Evolutionary conservation across 2,113 vertebrate genomes (phyloP), one percentile per base, ranked within the genome.

Genomic region (Gambusia affinis): DNA sequence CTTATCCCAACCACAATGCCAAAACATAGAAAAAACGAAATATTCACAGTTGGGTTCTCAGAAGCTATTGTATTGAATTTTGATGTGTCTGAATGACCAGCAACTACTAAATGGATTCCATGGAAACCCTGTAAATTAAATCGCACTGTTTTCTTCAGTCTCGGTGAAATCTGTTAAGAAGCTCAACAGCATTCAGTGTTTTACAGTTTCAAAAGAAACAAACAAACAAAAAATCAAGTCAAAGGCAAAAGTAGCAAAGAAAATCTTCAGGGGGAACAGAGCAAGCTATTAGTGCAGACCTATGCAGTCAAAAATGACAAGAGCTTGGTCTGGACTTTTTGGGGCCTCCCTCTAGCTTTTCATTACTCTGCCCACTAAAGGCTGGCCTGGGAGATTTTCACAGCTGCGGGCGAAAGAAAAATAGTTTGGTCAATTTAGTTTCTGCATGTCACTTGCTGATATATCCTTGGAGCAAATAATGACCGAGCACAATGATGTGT

Each of bases 261-360:
- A 90, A 86, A 69, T 78, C 83, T 84, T 69, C 66, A 8, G 76
- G 75, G 73, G 78, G 84, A 90, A 91, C 88, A 91, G 76, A 72
- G 76, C 67, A 86, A 72, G 76, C 77, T 84, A 86, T 88, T 89
- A 87, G 88, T 90, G 88, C 79, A 89, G 27, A 75, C 82, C 77
- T 75, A 72, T 88, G 84, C 80, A 77, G 87, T 73, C 67, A 72
- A 76, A 88, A 86, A 82, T 82, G 81, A 71, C 78, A 82, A 88
- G 72, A 70, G 82, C 86, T 84, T 87, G 75, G 88, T 85, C 82
- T 77, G 68, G 87, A 82, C 78, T 83, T 87, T 87, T 83, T 84
- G 81, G 75, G 84, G 89, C 80, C 73, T 75, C 85, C 81, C 82
- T 88, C 81, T 82, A 87, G 84, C 73, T 87, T 84, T 87, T 89